Evolutionary conservation across 2,797 vertebrate species (phyloP), one percentile per base, ranked within the genome.

Genomic region (Ibycter americanus): DNA sequence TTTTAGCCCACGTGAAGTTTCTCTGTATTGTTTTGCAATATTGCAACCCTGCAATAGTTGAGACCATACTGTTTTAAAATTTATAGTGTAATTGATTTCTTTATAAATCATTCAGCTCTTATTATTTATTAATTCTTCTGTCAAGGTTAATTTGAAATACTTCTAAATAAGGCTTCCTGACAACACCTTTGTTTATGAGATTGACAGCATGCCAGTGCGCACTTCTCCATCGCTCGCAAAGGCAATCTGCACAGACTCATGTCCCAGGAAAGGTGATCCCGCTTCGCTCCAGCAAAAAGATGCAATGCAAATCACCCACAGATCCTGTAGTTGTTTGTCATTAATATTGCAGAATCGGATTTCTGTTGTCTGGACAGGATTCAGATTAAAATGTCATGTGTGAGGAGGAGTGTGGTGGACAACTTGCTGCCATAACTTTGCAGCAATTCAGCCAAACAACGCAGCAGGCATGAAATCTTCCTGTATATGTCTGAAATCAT

Each of bases 51-150:
- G 92, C 89, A 96, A 73, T 85, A 95, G 81, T 68, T 79, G 90
- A 97, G 76, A 90, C 76, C 2, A 17, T 51, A 87, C 93, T 96
- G 59, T 95, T 97, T 97, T 97, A 96, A 97, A 98, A 98, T 97
- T 96, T 97, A 97, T 96, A 95, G 94, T 93, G 93, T 97, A 98
- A 98, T 98, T 98, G 97, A 98, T 98, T 98, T 98, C 96, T 97
- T 98, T 98, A 97, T 98, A 98, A 98, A 98, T 96, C 96, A 98
- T 98, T 97, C 96, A 96, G 91, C 44, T 91, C 97, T 98, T 98
- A 98, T 98, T 97, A 98, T 97, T 98, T 98, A 98, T 98, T 98
- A 98, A 98, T 98, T 96, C 93, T 96, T 96, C 96, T 93, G 97
- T 97, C 97, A 97, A 97, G 97, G 96, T 97, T 98, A 97, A 98